A percentile compares a stretch with the other conserved stretches of the same genome.
These are phyloP conservation scores for Caenorhabditis tropicalis DNA, from an alignment of 1,140 invertebrate species.

Conservation along the genomic window DNA sequence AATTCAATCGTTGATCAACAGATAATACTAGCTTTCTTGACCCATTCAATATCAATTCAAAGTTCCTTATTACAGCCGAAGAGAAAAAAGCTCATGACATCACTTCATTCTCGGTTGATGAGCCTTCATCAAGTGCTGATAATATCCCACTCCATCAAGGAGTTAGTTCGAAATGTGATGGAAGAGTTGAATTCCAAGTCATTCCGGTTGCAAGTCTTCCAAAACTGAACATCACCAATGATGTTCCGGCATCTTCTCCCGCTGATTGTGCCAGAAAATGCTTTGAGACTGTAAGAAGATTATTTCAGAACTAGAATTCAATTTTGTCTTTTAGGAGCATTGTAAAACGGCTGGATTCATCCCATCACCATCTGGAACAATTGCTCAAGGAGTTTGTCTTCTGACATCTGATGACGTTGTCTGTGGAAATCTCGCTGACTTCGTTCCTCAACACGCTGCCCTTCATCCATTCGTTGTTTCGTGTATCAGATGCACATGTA, in stretches of 20 bases:
- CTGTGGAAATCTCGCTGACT: constrained; percentile 52
- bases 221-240: constrained; percentile 69
- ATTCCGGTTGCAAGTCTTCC: constrained; percentile 66
- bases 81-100: constrained; percentile 28
- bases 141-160: constrained; percentile 48
- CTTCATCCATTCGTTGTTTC: constrained; percentile 68
- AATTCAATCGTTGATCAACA: too few species aligned
- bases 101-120: constrained; percentile 27
- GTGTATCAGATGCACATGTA: constrained; percentile 70
- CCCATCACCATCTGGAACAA: constrained; percentile 62
- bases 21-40: too few species aligned
- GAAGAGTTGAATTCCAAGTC: constrained; percentile 68
- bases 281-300: constrained; percentile 62
- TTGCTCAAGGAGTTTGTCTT: constrained; percentile 67
- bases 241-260: constrained; percentile 68
- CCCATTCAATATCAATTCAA: too few species aligned
- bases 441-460: constrained; percentile 69
- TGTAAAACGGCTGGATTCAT: constrained; percentile 70
- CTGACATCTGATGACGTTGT: constrained; percentile 64
- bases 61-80: background rate
- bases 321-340: constrained; percentile 61
- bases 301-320: background rate
- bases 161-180: constrained; percentile 62
- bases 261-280: constrained; percentile 71
- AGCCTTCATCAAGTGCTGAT: constrained; percentile 25